These are phyloP conservation scores for Microplitis mediator DNA, from an alignment of 1,140 invertebrate genomes.

Conservation along the genomic window DNA sequence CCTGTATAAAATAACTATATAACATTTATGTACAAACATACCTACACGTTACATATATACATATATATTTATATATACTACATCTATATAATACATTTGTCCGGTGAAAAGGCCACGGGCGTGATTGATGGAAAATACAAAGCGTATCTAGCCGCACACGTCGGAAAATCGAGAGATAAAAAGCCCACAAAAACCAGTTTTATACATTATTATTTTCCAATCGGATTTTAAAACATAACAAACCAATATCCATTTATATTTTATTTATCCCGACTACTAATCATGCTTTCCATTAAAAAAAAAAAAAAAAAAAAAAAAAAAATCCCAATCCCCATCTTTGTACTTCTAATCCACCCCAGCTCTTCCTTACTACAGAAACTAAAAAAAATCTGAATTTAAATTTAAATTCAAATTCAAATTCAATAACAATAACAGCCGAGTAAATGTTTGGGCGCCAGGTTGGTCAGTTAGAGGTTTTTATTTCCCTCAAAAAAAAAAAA, in stretches of 20 bases:
- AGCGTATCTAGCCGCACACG: conserved; percentile 38
- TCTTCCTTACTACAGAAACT: too few relatives aligned
- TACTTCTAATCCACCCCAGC: too few relatives aligned
- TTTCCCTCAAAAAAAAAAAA: conserved; percentile 7
- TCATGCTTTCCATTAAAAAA: too few relatives aligned
- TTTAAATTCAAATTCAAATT: too few relatives aligned
- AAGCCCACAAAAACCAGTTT: conserved; percentile 57
- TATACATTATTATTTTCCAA: conserved; percentile 51
- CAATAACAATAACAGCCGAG: too few relatives aligned
- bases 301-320: too few relatives aligned
- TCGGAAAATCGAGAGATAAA: conserved; percentile 46
- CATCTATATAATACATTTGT: conserved; percentile 6
- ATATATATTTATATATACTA: not conserved
- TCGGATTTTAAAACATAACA: conserved; percentile 13
- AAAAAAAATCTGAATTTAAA: too few relatives aligned
- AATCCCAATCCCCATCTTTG: not conserved
- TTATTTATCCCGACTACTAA: not conserved
- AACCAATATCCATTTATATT: conserved; percentile 27
- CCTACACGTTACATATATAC: not conserved
- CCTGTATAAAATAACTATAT: not conserved
- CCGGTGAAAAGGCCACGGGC: conserved; percentile 48
- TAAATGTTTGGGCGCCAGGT: conserved; percentile 1
- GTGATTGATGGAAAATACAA: conserved; percentile 62
- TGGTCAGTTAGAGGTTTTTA: conserved; percentile 28
- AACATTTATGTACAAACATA: not conserved